A percentile compares a stretch with the other conserved stretches of the same genome.
phyloP scores from a whole-genome alignment of 2,888 invertebrate species.

The Amphipyra berbera region DNA sequence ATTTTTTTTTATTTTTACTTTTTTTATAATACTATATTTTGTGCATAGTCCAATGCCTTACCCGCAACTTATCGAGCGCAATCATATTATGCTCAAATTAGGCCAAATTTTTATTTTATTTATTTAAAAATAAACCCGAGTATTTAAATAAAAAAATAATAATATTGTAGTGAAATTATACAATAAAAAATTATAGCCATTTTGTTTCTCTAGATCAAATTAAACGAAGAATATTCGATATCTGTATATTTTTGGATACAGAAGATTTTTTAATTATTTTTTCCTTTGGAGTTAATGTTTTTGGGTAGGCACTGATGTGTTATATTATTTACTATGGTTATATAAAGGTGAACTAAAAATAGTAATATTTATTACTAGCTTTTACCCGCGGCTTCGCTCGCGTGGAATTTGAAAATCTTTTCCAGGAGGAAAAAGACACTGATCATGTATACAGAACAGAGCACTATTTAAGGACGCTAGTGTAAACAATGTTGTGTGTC shows the following conservation, averaged over 20 bases:
- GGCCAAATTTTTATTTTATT: constrained; percentile 67
- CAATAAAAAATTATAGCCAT: constrained; percentile 46
- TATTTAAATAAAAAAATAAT: constrained; percentile 35
- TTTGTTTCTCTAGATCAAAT: constrained; percentile 52
- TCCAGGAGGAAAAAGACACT: too few species aligned
- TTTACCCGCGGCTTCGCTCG: too few species aligned
- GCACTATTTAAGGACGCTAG: too few species aligned
- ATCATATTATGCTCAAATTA: constrained; percentile 73
- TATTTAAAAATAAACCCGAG: constrained; percentile 55
- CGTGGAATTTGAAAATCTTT: too few species aligned
- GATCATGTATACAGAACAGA: too few species aligned
- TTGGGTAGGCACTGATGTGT: constrained; percentile 35
- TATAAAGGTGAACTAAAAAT: too few species aligned
- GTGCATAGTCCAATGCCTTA: constrained; percentile 35
- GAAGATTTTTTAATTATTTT: constrained; percentile 66
- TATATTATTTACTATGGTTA: constrained; percentile 8
- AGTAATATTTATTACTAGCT: too few species aligned
- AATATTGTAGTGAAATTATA: constrained; percentile 56
- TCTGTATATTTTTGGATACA: constrained; percentile 86
- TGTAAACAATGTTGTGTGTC: too few species aligned
- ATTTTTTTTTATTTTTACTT: not conserved
- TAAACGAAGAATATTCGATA: constrained; percentile 59
- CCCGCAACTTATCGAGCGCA: constrained; percentile 55
- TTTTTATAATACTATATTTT: not conserved
- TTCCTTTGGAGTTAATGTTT: constrained; percentile 56